A percentile compares a stretch with the other conserved stretches of the same genome.
Conservation (phyloP, 2,888 invertebrate genomes). For the Coelinius sp. region DNA sequence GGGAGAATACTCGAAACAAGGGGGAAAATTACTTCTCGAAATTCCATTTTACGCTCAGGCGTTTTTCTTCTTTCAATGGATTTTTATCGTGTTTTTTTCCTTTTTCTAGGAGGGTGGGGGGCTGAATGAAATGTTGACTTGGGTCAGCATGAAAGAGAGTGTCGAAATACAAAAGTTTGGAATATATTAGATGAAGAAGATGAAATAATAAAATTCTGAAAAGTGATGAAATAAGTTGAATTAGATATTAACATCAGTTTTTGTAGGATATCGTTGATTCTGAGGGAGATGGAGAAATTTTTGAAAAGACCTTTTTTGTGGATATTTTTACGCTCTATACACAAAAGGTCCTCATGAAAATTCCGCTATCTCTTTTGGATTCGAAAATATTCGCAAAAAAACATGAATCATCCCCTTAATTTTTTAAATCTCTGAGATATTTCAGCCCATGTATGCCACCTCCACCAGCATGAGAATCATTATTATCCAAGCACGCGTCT, state of each 20-base stretch:
- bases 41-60: slow-evolving; percentile 16
- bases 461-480: background rate
- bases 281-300: too few relatives aligned
- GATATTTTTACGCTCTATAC: too few relatives aligned
- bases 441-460: background rate
- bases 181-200: background rate
- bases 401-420: background rate
- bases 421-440: background rate
- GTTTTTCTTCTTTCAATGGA: too few relatives aligned
- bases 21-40: slow-evolving; percentile 24
- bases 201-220: background rate
- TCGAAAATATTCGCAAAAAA: too few relatives aligned
- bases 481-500: background rate
- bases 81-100: too few relatives aligned
- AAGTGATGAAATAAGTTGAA: too few relatives aligned
- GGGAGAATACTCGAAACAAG: slow-evolving; percentile 16
- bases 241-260: too few relatives aligned
- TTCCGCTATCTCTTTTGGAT: too few relatives aligned
- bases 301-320: too few relatives aligned
- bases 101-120: background rate
- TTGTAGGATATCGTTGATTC: too few relatives aligned
- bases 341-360: too few relatives aligned
- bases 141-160: background rate
- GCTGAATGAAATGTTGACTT: background rate
- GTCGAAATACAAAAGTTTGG: background rate